Conservation (phyloP, 2,113 vertebrate genomes). For the Syngnathus floridae region DNA sequence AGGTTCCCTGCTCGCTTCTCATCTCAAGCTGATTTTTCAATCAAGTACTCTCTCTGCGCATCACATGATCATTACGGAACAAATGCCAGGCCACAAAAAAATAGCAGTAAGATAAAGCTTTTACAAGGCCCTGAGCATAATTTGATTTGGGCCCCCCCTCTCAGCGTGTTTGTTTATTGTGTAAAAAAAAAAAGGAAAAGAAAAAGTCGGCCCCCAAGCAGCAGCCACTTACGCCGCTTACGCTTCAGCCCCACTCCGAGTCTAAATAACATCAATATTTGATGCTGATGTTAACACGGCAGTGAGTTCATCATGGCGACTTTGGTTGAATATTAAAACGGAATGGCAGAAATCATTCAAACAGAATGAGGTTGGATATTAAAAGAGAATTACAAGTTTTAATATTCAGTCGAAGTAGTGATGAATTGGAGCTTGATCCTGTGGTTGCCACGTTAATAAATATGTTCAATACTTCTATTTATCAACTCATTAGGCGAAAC, state of each 20-base stretch:
- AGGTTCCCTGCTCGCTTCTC: background rate
- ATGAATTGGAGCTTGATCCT: background rate
- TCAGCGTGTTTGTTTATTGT: background rate
- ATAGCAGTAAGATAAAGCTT: constrained; percentile 11
- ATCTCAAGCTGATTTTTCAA: background rate
- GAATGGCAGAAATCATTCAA: no score
- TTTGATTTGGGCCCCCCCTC: background rate
- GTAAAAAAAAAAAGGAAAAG: background rate
- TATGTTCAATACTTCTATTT: constrained; percentile 10
- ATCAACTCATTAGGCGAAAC: constrained; percentile 23
- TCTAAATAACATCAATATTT: constrained; percentile 17
- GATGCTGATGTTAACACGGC: background rate
- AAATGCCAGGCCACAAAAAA: constrained; percentile 1
- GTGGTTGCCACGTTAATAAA: background rate
- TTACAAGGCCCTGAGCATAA: constrained; percentile 14
- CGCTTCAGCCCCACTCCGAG: background rate
- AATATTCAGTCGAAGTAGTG: background rate
- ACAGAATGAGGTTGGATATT: background rate
- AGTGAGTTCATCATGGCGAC: background rate
- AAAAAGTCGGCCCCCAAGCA: background rate
- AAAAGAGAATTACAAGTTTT: background rate
- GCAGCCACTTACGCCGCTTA: background rate
- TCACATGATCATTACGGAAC: constrained; percentile 9
- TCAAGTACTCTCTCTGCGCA: constrained; percentile 6
- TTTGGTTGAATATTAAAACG: background rate